These are phyloP conservation scores for Tenthredo distinguenda DNA, from an alignment of 2,888 invertebrate genomes.

Conservation along the genomic window DNA sequence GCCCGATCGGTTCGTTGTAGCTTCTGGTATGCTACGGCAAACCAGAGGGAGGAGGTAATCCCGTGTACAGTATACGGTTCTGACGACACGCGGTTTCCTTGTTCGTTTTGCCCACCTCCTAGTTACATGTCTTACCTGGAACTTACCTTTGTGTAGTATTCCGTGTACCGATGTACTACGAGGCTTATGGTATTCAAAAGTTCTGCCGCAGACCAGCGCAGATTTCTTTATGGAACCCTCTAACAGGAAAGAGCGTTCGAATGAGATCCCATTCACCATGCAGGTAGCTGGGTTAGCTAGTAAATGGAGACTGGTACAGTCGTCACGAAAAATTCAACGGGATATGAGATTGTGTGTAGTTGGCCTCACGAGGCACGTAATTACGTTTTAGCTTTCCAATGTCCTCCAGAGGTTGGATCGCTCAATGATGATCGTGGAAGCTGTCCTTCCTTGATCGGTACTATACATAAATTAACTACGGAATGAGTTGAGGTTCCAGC, in stretches of 20 bases:
- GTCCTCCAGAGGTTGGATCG: slow-evolving; percentile 15
- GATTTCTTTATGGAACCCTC: background rate
- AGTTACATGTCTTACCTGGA: background rate
- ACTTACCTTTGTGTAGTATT: background rate
- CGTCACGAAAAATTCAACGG: slow-evolving; percentile 55
- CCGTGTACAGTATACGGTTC: background rate
- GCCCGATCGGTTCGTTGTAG: slow-evolving; percentile 56
- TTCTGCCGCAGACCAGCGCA: background rate
- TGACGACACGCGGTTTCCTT: slow-evolving; percentile 1
- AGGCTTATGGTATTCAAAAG: background rate
- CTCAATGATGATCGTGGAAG: background rate
- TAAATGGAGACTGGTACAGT: slow-evolving; percentile 64
- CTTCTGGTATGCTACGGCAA: slow-evolving; percentile 54
- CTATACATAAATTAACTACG: background rate
- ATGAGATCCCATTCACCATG: slow-evolving; percentile 63
- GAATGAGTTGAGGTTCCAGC: background rate
- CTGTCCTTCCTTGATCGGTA: background rate
- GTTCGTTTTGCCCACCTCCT: background rate
- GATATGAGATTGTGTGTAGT: slow-evolving; percentile 20
- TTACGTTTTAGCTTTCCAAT: slow-evolving; percentile 19
- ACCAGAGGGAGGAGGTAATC: slow-evolving; percentile 38
- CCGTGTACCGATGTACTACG: background rate
- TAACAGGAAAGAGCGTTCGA: slow-evolving; percentile 34
- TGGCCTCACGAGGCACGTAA: background rate
- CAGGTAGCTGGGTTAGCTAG: slow-evolving; percentile 63